phyloP scores from a whole-genome alignment of 2,113 vertebrate species.

The Numida meleagris region DNA sequence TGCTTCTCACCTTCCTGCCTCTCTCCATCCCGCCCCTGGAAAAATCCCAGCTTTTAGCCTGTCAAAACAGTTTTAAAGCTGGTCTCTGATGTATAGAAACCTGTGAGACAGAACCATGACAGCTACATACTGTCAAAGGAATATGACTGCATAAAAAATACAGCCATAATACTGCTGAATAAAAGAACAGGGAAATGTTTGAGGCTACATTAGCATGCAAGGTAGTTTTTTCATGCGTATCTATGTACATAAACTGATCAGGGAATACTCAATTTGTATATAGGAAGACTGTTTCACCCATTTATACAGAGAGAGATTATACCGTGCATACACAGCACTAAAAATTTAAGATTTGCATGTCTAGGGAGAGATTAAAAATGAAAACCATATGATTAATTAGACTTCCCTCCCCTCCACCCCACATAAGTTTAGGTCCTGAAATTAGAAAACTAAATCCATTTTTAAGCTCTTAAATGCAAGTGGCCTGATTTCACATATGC shows the following conservation, averaged over 20 bases:
- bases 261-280: neutral
- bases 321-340: neutral
- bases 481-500: neutral
- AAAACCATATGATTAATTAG: neutral
- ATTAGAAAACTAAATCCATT: conserved; percentile 12
- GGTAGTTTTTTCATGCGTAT: neutral
- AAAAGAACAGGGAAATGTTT: conserved; percentile 24
- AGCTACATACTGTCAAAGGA: conserved; percentile 18
- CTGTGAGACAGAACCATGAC: conserved; percentile 45
- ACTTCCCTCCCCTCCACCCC: too few relatives aligned
- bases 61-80: conserved; percentile 56
- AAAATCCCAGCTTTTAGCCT: conserved; percentile 63
- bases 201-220: neutral
- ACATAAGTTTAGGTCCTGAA: neutral
- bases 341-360: neutral
- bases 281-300: neutral
- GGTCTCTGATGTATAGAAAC: conserved; percentile 43
- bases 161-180: neutral
- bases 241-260: neutral
- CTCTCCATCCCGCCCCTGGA: conserved; percentile 34
- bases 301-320: neutral
- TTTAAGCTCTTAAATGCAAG: neutral
- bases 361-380: neutral
- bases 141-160: neutral
- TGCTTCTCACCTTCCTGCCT: conserved; percentile 36